A percentile compares a stretch with the other conserved stretches of the same genome.
Evolutionary conservation across 2,797 vertebrate species (phyloP).

Genomic region (Hippopotamyrus pictus): DNA sequence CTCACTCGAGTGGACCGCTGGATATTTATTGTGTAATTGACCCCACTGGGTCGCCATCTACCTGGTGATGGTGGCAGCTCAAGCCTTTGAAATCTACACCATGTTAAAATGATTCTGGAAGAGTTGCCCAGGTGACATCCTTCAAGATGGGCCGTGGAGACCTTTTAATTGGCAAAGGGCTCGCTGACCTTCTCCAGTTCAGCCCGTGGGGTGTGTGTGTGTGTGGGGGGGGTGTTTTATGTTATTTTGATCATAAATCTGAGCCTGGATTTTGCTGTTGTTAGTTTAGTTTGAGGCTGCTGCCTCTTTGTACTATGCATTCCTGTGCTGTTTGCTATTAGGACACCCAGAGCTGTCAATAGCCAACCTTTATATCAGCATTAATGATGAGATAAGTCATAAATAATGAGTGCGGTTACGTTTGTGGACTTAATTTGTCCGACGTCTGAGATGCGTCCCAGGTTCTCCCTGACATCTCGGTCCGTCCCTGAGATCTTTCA

Average conservation of each 20-base stretch:
- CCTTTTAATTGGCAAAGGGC: background rate
- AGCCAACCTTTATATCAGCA: background rate
- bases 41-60: background rate
- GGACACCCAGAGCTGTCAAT: background rate
- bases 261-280: background rate
- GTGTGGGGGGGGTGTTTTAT: background rate
- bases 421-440: background rate
- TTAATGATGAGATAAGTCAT: background rate
- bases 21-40: background rate
- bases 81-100: slow-evolving; percentile 2
- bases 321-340: background rate
- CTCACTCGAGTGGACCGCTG: background rate
- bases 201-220: background rate
- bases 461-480: background rate
- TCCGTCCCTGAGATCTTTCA: background rate
- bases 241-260: background rate
- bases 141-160: background rate
- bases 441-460: background rate
- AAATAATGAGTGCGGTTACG: background rate
- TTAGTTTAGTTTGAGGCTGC: background rate
- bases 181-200: background rate
- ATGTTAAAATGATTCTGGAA: slow-evolving; percentile 2
- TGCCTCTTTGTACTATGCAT: background rate
- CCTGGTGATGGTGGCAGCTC: background rate
- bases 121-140: background rate